Base-by-base conservation (phyloP, 2,888 invertebrate genomes). In the Pilophorus perplexus region DNA sequence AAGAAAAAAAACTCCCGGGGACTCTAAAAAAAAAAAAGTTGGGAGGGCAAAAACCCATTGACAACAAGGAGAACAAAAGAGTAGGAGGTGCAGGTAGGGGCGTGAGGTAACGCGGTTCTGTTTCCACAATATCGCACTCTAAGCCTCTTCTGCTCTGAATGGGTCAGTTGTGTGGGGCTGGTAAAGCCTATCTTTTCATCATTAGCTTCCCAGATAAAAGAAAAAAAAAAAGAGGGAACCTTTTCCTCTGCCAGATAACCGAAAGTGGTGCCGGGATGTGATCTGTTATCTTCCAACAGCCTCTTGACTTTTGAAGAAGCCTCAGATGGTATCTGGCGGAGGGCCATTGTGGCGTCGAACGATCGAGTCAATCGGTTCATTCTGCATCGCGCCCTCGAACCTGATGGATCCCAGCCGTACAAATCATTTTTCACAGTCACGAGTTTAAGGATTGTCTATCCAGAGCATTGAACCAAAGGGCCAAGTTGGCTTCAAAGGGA, bases 91-190 rank as follows among this genome's bases (percentile, higher is more conserved):
- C 55, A 55, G 37, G 55, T 42, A 38, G 42, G 59, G 59, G 59
- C 59, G 59, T 59, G 59, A 59, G 22, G 28, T 52, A 52, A 38
- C 38, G 40, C 59, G 40, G 52, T 38, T n/a, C 59, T 59, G 59
- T 59, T 59, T 59, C 42, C 59, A 40, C 40, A 59, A 59, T 59
- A 59, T 42, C 59, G 59, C 59, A 59, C 59, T 59, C 42, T 23
- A 59, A 59, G 59, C 59, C 42, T 42, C 40, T 59, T 42, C 59
- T 10, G 59, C 10, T 10, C 23, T 59, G 40, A 59, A 59, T 59
- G 33, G 59, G 28, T 52, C 52, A 52, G 52, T 52, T 52, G 52
- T 52, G 28, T 52, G 28, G 52, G 59, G 42, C 42, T 42, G 23
- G 40, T 27, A 27, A 8, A 40, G 38, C 42, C 59, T 59, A 59